Evolutionary conservation across 1,140 invertebrate species (phyloP).

Genomic region (Pachypsylla venusta): DNA sequence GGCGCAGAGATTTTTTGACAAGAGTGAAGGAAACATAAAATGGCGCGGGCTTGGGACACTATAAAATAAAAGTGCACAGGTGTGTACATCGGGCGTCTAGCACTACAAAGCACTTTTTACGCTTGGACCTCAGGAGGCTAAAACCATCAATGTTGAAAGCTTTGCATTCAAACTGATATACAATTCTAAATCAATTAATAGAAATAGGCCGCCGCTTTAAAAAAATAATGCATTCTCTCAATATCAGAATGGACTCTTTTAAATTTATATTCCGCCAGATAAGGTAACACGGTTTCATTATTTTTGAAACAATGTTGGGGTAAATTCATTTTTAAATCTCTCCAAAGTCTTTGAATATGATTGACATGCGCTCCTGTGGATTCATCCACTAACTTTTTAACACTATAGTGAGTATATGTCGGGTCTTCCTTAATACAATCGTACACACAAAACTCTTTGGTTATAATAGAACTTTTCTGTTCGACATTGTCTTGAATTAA

Average conservation of each 20-base stretch:
- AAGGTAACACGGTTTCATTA: neutral
- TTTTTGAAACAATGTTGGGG: conserved; percentile 3
- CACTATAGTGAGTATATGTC: conserved; percentile 2
- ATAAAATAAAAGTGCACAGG: no score
- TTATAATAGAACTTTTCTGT: neutral
- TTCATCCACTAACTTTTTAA: conserved; percentile 3
- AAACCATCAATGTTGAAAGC: no score
- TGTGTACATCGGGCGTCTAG: no score
- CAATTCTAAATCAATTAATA: no score
- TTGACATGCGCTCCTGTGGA: neutral
- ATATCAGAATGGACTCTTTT: neutral
- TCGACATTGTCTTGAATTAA: neutral
- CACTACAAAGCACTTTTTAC: no score
- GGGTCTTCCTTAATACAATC: neutral
- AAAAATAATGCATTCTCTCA: conserved; percentile 6
- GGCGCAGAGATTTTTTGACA: no score
- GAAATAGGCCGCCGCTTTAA: neutral
- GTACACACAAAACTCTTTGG: neutral
- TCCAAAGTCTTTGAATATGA: neutral
- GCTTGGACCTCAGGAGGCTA: no score
- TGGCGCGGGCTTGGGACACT: no score
- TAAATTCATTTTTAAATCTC: conserved; percentile 2
- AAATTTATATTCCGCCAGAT: conserved; percentile 1
- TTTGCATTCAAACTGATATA: no score
- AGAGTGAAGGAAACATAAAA: no score